Conservation (phyloP, 2,797 vertebrate species). For the Lutjanus argentimaculatus region DNA sequence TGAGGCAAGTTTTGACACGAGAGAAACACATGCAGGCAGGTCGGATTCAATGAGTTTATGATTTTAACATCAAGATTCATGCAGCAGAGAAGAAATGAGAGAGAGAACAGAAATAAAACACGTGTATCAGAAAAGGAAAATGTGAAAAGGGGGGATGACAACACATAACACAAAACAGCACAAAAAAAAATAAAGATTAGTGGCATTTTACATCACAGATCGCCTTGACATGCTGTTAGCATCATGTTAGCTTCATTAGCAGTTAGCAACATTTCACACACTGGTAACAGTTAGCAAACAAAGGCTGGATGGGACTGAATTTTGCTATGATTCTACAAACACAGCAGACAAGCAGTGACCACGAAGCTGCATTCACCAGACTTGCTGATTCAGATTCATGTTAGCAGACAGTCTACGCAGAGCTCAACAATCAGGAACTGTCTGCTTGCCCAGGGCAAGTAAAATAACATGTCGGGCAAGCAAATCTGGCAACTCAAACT, state of each 20-base stretch:
- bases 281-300: slow-evolving; percentile 56
- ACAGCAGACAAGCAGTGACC: slow-evolving; percentile 23
- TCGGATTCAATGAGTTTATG: slow-evolving; percentile 40
- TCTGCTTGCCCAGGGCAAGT: no score
- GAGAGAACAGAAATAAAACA: neutral
- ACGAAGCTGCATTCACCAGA: slow-evolving; percentile 4
- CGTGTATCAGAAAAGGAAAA: neutral
- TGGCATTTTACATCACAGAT: slow-evolving; percentile 80
- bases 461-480: no score
- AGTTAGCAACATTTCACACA: slow-evolving; percentile 62
- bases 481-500: no score
- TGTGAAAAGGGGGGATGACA: slow-evolving; percentile 39
- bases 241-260: slow-evolving; percentile 72
- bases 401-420: neutral
- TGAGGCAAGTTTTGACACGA: slow-evolving; percentile 74
- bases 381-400: neutral
- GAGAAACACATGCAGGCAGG: slow-evolving; percentile 54
- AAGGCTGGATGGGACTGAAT: slow-evolving; percentile 34
- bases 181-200: slow-evolving; percentile 88
- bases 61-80: slow-evolving; percentile 46
- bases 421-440: no score
- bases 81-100: slow-evolving; percentile 40
- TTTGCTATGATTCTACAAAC: slow-evolving; percentile 13
- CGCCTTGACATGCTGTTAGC: slow-evolving; percentile 85
- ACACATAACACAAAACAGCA: slow-evolving; percentile 74